Conservation (phyloP, 2,888 invertebrate species). For the Athetis lepigone region DNA sequence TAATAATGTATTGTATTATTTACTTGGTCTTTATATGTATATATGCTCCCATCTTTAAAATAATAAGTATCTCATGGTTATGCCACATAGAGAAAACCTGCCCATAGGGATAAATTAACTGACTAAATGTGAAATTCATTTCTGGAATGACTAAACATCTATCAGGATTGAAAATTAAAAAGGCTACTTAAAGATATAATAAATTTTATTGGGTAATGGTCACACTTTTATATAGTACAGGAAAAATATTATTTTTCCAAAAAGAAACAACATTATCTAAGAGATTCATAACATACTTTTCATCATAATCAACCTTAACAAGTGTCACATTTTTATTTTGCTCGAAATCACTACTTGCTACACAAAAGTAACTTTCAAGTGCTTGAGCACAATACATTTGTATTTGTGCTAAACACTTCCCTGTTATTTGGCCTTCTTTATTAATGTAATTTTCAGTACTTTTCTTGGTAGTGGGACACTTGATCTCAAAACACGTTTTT, state of each 20-base stretch:
- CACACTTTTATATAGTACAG: background rate
- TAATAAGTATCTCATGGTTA: no score
- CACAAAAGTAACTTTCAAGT: constrained; percentile 10
- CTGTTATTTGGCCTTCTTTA: background rate
- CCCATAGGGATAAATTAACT: no score
- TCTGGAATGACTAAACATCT: no score
- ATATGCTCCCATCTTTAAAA: no score
- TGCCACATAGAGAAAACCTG: no score
- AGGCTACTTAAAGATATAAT: no score
- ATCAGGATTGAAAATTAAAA: no score
- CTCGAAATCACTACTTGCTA: constrained; percentile 5
- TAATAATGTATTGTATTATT: background rate
- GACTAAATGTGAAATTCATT: no score
- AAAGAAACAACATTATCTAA: constrained; percentile 6
- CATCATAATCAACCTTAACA: constrained; percentile 1
- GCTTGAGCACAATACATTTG: constrained; percentile 5
- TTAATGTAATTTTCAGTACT: constrained; percentile 3
- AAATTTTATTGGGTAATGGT: background rate
- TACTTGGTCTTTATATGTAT: no score
- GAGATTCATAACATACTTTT: background rate
- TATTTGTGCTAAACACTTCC: constrained; percentile 1
- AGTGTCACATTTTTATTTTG: constrained; percentile 5
- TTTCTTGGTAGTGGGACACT: constrained; percentile 2
- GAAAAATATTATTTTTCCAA: constrained; percentile 9
- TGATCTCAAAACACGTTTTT: constrained; percentile 9